These are phyloP conservation scores for Dioctria linearis DNA, from an alignment of 2,888 invertebrate genomes.

Conservation along the genomic window DNA sequence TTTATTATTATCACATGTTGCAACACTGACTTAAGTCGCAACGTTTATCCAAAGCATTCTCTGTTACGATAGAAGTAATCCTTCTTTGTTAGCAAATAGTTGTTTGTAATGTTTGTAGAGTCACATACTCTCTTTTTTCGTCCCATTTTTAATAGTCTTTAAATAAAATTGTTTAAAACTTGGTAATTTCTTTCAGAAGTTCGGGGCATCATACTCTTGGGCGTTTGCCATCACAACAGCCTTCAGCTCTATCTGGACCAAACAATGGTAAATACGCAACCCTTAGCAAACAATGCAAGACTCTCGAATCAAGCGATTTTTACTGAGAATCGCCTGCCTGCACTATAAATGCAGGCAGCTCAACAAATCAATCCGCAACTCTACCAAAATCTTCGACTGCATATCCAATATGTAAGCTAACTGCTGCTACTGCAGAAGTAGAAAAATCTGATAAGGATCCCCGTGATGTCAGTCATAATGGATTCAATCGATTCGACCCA, in stretches of 20 bases:
- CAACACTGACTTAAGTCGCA: no score
- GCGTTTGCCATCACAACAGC: constrained; percentile 74
- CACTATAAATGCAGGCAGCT: constrained; percentile 72
- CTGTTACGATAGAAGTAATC: no score
- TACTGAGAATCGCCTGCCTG: constrained; percentile 86
- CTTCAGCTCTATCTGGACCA: constrained; percentile 74
- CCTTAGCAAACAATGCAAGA: constrained; percentile 96
- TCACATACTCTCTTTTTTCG: background rate
- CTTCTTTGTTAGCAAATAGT: no score
- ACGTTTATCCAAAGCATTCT: no score
- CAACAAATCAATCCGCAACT: constrained; percentile 64
- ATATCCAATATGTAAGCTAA: constrained; percentile 67
- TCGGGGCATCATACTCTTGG: constrained; percentile 77
- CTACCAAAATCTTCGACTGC: constrained; percentile 69
- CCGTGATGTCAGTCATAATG: constrained; percentile 70
- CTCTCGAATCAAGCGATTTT: constrained; percentile 92
- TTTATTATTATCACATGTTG: no score
- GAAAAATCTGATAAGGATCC: constrained; percentile 67
- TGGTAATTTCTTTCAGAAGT: constrained; percentile 59
- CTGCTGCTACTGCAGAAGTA: constrained; percentile 60
- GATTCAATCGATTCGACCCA: constrained; percentile 71
- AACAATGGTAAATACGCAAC: constrained; percentile 93
- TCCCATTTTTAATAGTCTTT: background rate
- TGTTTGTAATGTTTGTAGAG: no score
- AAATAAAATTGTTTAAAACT: background rate